These are phyloP conservation scores for Zoanthus gigantus DNA, from an alignment of 92 coral and sea anemone genomes.

Conservation along the genomic window DNA sequence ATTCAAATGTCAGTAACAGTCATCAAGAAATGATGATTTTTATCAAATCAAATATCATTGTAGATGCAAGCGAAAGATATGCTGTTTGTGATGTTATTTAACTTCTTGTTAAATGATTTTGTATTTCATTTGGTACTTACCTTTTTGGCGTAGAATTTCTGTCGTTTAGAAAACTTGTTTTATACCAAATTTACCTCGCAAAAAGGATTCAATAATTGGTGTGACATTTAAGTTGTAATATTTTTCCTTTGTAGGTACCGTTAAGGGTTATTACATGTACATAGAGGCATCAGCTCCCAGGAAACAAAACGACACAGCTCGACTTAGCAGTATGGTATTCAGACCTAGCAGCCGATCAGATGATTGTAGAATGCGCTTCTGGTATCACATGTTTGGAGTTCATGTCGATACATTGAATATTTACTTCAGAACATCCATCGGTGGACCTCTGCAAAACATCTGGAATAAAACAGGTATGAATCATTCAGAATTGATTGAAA, in stretches of 20 bases:
- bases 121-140: no score
- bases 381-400: constrained; percentile 96
- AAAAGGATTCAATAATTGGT: no score
- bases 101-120: no score
- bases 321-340: constrained; percentile 90
- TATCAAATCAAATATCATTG: no score
- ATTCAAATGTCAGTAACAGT: no score
- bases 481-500: background rate
- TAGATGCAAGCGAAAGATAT: no score
- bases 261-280: constrained; percentile 85
- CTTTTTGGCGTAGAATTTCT: no score
- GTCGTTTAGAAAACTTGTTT: no score
- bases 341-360: constrained; percentile 67
- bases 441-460: constrained; percentile 71
- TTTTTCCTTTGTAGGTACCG: constrained; percentile 66
- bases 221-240: no score
- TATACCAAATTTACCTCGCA: no score
- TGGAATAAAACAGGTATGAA: constrained; percentile 82
- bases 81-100: no score
- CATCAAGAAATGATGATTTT: no score
- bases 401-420: constrained; percentile 85
- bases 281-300: constrained; percentile 95
- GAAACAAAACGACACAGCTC: constrained; percentile 86
- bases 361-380: constrained; percentile 85
- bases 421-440: constrained; percentile 73